These are phyloP conservation scores for Arrhopalites spinosus DNA, from an alignment of 2,888 invertebrate species.

Conservation along the genomic window DNA sequence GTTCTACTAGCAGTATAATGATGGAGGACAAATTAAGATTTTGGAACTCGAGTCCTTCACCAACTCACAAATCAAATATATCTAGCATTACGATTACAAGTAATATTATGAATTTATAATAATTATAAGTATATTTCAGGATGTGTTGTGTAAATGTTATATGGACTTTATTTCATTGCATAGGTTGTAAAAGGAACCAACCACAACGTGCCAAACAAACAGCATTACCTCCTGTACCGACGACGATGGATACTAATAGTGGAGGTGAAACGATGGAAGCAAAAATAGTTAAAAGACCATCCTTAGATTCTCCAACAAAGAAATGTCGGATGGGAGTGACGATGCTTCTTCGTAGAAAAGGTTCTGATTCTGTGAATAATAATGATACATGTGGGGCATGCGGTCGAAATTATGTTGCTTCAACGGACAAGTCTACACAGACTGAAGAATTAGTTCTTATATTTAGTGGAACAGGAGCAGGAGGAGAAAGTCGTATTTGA, in stretches of 20 bases:
- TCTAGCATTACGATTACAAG: conserved; percentile 47
- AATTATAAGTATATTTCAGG: too few species aligned
- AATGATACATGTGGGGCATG: conserved; percentile 28
- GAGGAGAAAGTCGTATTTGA: conserved; percentile 30
- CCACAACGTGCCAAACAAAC: conserved; percentile 7
- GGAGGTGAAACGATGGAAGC: background rate
- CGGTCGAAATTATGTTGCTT: conserved; percentile 8
- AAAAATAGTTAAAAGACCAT: background rate
- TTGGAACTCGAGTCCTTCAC: conserved; percentile 35
- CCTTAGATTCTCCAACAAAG: conserved; percentile 34
- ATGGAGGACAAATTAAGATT: conserved; percentile 34
- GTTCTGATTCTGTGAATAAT: conserved; percentile 27
- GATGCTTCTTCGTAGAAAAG: conserved; percentile 29
- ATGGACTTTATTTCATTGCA: too few species aligned
- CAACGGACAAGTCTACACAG: conserved; percentile 26
- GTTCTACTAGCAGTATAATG: background rate
- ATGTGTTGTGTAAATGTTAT: too few species aligned
- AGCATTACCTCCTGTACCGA: background rate
- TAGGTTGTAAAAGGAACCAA: conserved; percentile 40
- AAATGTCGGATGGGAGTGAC: conserved; percentile 31
- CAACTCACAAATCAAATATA: conserved; percentile 42
- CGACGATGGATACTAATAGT: background rate
- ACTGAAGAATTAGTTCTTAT: conserved; percentile 33
- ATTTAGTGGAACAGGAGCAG: conserved; percentile 1
- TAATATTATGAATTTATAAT: too few species aligned